Evolutionary conservation across 2,113 vertebrate genomes (phyloP).

Genomic region (Pleuronectes platessa): DNA sequence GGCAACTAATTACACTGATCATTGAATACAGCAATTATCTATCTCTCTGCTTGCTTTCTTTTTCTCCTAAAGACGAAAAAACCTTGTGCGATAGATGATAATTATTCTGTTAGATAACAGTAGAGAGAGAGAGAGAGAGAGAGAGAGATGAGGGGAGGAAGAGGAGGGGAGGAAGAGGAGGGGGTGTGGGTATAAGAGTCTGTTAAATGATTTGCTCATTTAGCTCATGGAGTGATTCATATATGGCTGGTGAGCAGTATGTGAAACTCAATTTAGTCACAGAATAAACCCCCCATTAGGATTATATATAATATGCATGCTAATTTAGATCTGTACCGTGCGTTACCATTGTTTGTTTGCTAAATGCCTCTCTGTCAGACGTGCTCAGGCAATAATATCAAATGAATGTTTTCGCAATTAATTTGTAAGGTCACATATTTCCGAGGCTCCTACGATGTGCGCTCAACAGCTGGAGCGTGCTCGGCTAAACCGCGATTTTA

Average conservation of each 20-base stretch:
- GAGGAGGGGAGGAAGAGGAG: not conserved
- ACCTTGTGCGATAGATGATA: conserved; percentile 57
- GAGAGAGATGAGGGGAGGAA: conserved; percentile 4
- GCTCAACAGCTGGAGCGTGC: conserved; percentile 45
- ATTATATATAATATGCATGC: conserved; percentile 67
- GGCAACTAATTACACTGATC: conserved; percentile 79
- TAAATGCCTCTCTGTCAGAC: conserved; percentile 53
- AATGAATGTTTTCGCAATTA: conserved; percentile 42
- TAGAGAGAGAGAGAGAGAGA: conserved; percentile 17
- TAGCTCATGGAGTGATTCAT: conserved; percentile 58
- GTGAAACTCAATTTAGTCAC: conserved; percentile 61
- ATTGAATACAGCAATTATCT: conserved; percentile 78
- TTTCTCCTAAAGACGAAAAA: conserved; percentile 56
- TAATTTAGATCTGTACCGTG: conserved; percentile 42
- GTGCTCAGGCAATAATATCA: conserved; percentile 27
- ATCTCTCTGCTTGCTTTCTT: conserved; percentile 50
- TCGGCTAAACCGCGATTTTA: conserved; percentile 64
- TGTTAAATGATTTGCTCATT: conserved; percentile 71
- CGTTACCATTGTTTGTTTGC: conserved; percentile 53
- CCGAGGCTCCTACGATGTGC: conserved; percentile 38
- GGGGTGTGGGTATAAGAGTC: conserved; percentile 47
- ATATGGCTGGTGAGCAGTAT: conserved; percentile 54
- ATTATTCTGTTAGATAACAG: conserved; percentile 65
- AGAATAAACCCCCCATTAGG: conserved; percentile 61
- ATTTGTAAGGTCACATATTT: conserved; percentile 67